phyloP scores from a whole-genome alignment of 2,113 vertebrate species.

The Prolemur simus region DNA sequence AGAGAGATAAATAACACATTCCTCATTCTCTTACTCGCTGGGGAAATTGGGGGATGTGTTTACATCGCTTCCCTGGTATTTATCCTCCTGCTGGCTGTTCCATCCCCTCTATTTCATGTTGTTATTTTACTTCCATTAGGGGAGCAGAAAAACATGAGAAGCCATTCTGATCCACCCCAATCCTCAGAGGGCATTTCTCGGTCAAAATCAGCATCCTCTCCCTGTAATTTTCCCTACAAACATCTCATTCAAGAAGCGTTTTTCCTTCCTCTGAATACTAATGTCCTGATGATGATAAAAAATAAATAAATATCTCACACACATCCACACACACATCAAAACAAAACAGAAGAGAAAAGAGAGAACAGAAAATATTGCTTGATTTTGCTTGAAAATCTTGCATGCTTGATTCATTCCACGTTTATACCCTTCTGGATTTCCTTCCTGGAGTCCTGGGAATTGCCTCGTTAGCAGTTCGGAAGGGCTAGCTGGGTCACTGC shows the following conservation, averaged over 20 bases:
- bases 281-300: constrained; percentile 67
- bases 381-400: constrained; percentile 44
- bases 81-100: constrained; percentile 67
- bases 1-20: constrained; percentile 79
- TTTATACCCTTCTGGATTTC: constrained; percentile 73
- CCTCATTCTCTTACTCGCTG: constrained; percentile 73
- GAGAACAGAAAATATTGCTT: constrained; percentile 35
- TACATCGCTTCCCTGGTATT: constrained; percentile 37
- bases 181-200: constrained; percentile 62
- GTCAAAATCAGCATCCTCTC: constrained; percentile 80
- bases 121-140: constrained; percentile 62
- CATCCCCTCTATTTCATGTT: constrained; percentile 66
- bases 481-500: constrained; percentile 59
- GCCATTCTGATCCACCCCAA: constrained; percentile 64
- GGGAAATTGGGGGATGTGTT: constrained; percentile 69
- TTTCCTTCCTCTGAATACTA: constrained; percentile 74
- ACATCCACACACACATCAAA: background rate
- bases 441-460: constrained; percentile 76
- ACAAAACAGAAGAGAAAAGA: constrained; percentile 47
- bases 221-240: constrained; percentile 80
- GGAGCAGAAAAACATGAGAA: constrained; percentile 64
- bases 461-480: constrained; percentile 72
- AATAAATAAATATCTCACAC: constrained; percentile 48
- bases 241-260: constrained; percentile 74
- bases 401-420: constrained; percentile 55